These are phyloP conservation scores for Anoplophora glabripennis DNA, from an alignment of 1,140 invertebrate species.

Conservation along the genomic window DNA sequence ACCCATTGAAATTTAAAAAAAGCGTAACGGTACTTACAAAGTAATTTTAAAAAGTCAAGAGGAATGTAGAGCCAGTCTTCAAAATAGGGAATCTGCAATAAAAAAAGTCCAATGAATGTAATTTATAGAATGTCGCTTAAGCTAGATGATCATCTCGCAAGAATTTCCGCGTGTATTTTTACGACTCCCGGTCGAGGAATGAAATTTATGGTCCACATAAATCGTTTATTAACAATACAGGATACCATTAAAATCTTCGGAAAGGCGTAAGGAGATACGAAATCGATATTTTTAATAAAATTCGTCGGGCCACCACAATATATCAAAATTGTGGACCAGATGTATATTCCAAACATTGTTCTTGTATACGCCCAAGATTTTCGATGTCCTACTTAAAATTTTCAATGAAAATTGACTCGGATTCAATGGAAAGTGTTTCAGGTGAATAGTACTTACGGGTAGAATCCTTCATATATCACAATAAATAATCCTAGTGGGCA, in stretches of 20 bases:
- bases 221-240: slow-evolving; percentile 3
- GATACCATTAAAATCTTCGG: not conserved
- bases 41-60: slow-evolving; percentile 4
- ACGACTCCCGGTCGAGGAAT: slow-evolving; percentile 13
- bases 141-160: slow-evolving; percentile 8
- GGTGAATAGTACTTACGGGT: slow-evolving; percentile 21
- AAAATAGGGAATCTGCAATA: slow-evolving; percentile 16
- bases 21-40: slow-evolving; percentile 4
- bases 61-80: slow-evolving; percentile 16
- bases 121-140: slow-evolving; percentile 14
- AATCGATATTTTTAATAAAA: slow-evolving; percentile 37
- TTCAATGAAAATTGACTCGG: slow-evolving; percentile 5
- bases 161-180: slow-evolving; percentile 6
- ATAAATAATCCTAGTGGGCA: slow-evolving; percentile 10
- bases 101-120: slow-evolving; percentile 11
- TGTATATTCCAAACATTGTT: slow-evolving; percentile 25
- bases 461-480: slow-evolving; percentile 17
- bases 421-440: not conserved
- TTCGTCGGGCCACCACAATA: slow-evolving; percentile 18
- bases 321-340: slow-evolving; percentile 30
- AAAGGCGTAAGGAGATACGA: not conserved
- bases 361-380: slow-evolving; percentile 28
- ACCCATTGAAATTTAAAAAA: too few species aligned
- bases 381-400: slow-evolving; percentile 29
- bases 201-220: slow-evolving; percentile 9